Percentiles rank a stretch among this genome's conserved stretches.
These are phyloP conservation scores for Elephas maximus DNA, from an alignment of 2,113 vertebrate genomes.

Conservation along the genomic window DNA sequence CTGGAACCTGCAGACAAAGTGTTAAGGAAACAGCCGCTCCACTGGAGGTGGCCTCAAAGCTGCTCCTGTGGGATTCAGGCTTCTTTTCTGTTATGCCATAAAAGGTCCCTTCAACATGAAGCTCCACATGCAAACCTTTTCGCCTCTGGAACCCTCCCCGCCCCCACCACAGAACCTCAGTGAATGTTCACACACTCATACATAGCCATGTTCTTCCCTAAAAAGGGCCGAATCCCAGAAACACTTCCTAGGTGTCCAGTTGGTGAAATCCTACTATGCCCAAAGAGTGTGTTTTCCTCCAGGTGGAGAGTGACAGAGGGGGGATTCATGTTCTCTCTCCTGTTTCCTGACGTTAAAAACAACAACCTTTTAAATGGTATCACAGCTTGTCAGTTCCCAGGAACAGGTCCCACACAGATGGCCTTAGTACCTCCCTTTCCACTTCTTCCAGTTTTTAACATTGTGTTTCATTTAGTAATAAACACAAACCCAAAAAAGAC, in stretches of 20 bases:
- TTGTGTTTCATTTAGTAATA: not conserved
- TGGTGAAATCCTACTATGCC: not conserved
- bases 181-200: not conserved
- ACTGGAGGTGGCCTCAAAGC: not conserved
- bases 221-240: not conserved
- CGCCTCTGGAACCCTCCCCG: not conserved
- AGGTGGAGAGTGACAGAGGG: not conserved
- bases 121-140: not conserved
- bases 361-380: not conserved
- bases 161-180: not conserved
- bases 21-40: not conserved
- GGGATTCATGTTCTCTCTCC: not conserved
- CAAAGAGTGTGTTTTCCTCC: not conserved
- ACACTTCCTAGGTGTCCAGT: not conserved
- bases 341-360: not conserved
- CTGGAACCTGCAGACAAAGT: not conserved
- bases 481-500: not conserved
- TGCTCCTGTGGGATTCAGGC: not conserved
- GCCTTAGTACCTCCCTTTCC: not conserved
- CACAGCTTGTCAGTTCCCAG: fast-evolving
- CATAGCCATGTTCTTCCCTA: not conserved
- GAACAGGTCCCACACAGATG: fast-evolving
- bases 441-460: not conserved
- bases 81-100: not conserved
- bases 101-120: not conserved